These are phyloP conservation scores for Xenops minutus DNA, from an alignment of 2,797 vertebrate species.

Conservation along the genomic window DNA sequence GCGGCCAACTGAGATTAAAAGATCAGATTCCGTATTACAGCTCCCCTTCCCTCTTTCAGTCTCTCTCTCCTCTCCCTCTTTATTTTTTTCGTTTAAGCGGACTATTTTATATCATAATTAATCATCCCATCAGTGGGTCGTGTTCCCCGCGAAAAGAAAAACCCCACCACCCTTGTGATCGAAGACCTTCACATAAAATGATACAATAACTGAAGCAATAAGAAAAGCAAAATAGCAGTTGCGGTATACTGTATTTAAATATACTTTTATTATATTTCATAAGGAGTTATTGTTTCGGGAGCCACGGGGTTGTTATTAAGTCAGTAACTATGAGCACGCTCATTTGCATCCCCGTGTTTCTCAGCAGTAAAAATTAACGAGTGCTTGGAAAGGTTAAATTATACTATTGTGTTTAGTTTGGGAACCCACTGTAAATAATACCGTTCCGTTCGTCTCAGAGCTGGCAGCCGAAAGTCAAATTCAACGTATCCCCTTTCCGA, in stretches of 20 bases:
- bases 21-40: slow-evolving; percentile 67
- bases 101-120: slow-evolving; percentile 85
- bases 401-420: slow-evolving; percentile 81
- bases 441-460: slow-evolving; percentile 30
- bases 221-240: slow-evolving; percentile 74
- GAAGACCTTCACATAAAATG: slow-evolving; percentile 78
- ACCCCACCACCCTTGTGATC: slow-evolving; percentile 24
- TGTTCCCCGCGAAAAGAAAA: slow-evolving; percentile 51
- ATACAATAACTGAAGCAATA: slow-evolving; percentile 79
- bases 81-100: slow-evolving; percentile 61
- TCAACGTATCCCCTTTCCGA: slow-evolving; percentile 19
- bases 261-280: slow-evolving; percentile 81
- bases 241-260: slow-evolving; percentile 79
- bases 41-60: background rate
- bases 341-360: slow-evolving; percentile 74
- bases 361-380: slow-evolving; percentile 81
- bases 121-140: slow-evolving; percentile 80
- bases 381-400: slow-evolving; percentile 81
- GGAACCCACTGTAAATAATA: slow-evolving; percentile 75
- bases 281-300: slow-evolving; percentile 81
- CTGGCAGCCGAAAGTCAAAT: slow-evolving; percentile 67
- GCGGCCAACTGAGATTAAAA: slow-evolving; percentile 81
- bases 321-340: slow-evolving; percentile 67
- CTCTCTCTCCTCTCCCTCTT: background rate
- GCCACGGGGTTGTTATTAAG: slow-evolving; percentile 74